Percentiles rank a stretch among this genome's conserved stretches.
These are phyloP conservation scores for Actinopyga echinites DNA, from an alignment of 53 echinoderm and acorn worm genomes.

Conservation along the genomic window DNA sequence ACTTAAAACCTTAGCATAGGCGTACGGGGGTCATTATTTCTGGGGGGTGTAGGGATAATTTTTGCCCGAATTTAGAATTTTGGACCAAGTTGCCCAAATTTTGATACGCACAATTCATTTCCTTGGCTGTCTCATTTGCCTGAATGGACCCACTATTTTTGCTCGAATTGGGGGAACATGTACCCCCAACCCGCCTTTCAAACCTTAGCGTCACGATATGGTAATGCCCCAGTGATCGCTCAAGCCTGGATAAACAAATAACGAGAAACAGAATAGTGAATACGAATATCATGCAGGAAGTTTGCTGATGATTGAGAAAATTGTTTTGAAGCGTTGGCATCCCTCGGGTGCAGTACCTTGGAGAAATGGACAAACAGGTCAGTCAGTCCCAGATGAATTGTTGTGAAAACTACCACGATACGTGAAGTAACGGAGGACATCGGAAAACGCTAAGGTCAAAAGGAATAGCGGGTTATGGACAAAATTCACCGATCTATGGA, in stretches of 20 bases:
- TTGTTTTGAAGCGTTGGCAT: background rate
- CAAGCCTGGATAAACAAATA: constrained; percentile 45
- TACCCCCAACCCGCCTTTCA: too few relatives aligned
- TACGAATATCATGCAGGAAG: background rate
- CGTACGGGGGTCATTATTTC: too few relatives aligned
- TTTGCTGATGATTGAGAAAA: background rate
- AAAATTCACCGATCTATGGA: background rate
- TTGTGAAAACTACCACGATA: background rate
- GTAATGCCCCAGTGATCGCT: constrained; percentile 45
- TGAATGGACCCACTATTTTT: too few relatives aligned
- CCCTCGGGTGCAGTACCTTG: background rate
- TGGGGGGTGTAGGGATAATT: too few relatives aligned
- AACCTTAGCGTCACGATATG: constrained; percentile 1
- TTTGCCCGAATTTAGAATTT: too few relatives aligned
- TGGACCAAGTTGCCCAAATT: too few relatives aligned
- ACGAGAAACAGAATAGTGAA: background rate
- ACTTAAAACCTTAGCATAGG: background rate
- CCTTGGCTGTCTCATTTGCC: too few relatives aligned
- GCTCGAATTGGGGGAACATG: too few relatives aligned
- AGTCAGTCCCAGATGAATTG: background rate
- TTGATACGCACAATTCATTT: too few relatives aligned
- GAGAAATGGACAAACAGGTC: background rate
- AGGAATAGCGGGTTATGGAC: background rate
- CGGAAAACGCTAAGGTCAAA: background rate
- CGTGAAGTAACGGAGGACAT: background rate